Evolutionary conservation across 2,797 vertebrate genomes (phyloP), one percentile per base, ranked within the genome.

Genomic region (Lepilemur septentrionalis): DNA sequence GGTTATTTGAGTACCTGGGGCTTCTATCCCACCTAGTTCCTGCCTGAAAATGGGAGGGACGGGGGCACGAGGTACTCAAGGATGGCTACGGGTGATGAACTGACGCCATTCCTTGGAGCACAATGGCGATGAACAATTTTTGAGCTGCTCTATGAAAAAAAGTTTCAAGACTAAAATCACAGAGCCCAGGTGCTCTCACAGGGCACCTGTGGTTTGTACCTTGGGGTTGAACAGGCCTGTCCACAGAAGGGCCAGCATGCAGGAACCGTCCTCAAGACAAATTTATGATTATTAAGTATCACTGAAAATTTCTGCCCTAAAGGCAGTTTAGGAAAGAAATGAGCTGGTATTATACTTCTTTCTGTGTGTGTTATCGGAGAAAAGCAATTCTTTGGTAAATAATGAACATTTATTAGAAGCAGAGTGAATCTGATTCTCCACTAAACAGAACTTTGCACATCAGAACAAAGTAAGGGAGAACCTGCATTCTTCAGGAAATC

Each of bases 51-150:
- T 0, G 9, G 59, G 38, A 17, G 32, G 6, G 38, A 15, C 5
- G 25, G 28, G 38, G 32, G 30, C 7, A 15, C 0, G 0, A 17
- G 63, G 30, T 8, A 5, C 6, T 0, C 1, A 18, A 28, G 17
- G 72, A 61, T 14, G 65, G 35, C 20, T 30, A 8, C 4, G 18
- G 15, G 17, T 7, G 20, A 83, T 7, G 43, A 15, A 9, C 57
- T 5, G 28, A 59, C 17, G 13, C 23, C 32, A 12, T 20, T 30
- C 69, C 72, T 61, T 6, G 57, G 67, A 65, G 41, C n/a, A 50
- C 57, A 80, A 25, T 0, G 25, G 14, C 5, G 4, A 50, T 20
- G 55, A 48, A 18, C 9, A 43, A 17, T 35, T 67, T 94, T 23
- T 72, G 52, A 92, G 35, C 20, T n/a, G 59, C 35, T 87, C 2